Evolutionary conservation across 2,888 invertebrate species (phyloP).

Genomic region (Drosophila setosimentum): DNA sequence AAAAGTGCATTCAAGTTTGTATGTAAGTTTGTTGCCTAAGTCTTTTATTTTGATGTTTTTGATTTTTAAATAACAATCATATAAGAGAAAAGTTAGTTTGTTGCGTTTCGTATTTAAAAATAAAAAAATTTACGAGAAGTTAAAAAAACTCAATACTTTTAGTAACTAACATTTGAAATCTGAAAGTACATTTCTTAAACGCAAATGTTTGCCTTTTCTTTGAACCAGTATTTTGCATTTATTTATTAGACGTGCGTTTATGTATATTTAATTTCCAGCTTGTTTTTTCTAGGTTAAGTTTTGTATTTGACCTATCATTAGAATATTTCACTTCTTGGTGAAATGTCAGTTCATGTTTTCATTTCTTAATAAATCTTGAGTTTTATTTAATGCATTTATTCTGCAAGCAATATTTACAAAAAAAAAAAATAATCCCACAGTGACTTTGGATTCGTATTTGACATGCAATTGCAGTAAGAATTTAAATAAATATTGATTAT

Average conservation of each 20-base stretch:
- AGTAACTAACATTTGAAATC: neutral
- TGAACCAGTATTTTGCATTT: neutral
- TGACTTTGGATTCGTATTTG: neutral
- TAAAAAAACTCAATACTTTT: neutral
- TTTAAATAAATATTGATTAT: constrained; percentile 1
- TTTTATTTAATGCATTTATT: neutral
- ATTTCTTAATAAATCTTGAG: neutral
- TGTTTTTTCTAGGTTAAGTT: neutral
- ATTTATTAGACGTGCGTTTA: neutral
- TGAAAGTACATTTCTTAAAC: neutral
- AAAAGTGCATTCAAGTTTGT: constrained; percentile 16
- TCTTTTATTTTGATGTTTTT: constrained; percentile 44
- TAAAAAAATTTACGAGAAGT: neutral
- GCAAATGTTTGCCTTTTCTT: neutral
- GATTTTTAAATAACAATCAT: neutral
- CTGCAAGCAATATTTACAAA: neutral
- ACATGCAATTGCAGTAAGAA: constrained; percentile 1
- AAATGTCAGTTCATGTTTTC: neutral
- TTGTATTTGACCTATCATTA: neutral
- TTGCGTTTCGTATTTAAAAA: constrained; percentile 15
- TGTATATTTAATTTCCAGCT: neutral
- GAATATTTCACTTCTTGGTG: neutral
- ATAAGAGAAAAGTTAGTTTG: neutral
- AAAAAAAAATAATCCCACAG: neutral
- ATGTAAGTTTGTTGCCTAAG: constrained; percentile 61